A percentile compares a stretch with the other conserved stretches of the same genome.
These are phyloP conservation scores for Drosophila jambulina DNA, from an alignment of 1,140 invertebrate genomes.

Conservation along the genomic window DNA sequence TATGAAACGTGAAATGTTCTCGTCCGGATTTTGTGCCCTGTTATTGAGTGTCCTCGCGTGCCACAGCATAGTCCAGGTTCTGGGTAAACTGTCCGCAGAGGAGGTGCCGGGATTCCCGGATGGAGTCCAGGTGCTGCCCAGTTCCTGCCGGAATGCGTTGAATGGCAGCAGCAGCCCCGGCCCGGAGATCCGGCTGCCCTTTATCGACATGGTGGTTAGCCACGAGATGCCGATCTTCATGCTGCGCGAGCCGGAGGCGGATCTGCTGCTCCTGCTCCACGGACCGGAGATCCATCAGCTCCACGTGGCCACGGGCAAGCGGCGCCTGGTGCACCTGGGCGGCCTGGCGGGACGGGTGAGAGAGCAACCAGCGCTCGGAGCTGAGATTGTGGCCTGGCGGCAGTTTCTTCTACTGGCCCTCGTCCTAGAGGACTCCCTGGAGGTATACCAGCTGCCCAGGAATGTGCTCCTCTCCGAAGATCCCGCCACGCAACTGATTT, in stretches of 20 bases:
- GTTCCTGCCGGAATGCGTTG: slow-evolving; percentile 38
- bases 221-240: slow-evolving; percentile 56
- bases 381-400: slow-evolving; percentile 62
- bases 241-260: slow-evolving; percentile 49
- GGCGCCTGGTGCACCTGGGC: slow-evolving; percentile 65
- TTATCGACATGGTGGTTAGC: slow-evolving; percentile 70
- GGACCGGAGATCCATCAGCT: slow-evolving; percentile 67
- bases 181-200: slow-evolving; percentile 69
- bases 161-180: slow-evolving; percentile 49
- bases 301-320: slow-evolving; percentile 51
- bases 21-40: not conserved
- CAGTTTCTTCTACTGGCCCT: slow-evolving; percentile 64
- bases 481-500: slow-evolving; percentile 24
- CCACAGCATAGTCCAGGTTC: not conserved
- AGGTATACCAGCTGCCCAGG: slow-evolving; percentile 69
- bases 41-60: slow-evolving; percentile 12
- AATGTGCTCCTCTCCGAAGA: slow-evolving; percentile 34
- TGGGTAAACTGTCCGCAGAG: not conserved
- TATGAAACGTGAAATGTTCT: slow-evolving; percentile 30
- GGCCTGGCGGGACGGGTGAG: slow-evolving; percentile 46
- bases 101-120: not conserved
- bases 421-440: slow-evolving; percentile 59
- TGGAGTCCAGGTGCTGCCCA: slow-evolving; percentile 36
- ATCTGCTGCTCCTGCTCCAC: slow-evolving; percentile 65
- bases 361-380: slow-evolving; percentile 28